Evolutionary conservation across 92 coral and sea anemone species (phyloP).

Genomic region (Zoanthus solanderi): DNA sequence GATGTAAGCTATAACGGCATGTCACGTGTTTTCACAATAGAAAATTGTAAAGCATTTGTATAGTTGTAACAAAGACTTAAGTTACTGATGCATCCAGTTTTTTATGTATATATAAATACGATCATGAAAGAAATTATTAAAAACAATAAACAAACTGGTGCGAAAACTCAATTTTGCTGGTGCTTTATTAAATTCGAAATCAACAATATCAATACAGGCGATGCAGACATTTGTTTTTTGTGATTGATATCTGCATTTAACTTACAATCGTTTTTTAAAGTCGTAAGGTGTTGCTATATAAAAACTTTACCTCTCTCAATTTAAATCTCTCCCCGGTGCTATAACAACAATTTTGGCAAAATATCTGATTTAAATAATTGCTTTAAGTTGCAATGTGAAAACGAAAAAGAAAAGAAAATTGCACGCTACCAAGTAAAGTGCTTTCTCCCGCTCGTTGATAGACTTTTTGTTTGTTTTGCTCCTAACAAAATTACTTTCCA

Average conservation of each 20-base stretch:
- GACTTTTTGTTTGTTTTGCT: background rate
- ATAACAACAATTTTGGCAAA: background rate
- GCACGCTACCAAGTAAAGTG: background rate
- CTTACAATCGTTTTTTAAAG: no score
- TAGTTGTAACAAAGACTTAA: conserved; percentile 19
- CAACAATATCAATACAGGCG: background rate
- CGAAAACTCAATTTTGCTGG: conserved; percentile 23
- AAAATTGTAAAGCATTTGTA: conserved; percentile 54
- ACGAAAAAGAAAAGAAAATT: background rate
- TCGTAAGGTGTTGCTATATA: no score
- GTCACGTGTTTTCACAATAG: background rate
- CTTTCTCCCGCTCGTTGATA: background rate
- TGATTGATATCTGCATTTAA: no score
- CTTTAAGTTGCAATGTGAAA: background rate
- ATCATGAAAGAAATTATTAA: background rate
- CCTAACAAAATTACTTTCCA: background rate
- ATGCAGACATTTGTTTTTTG: background rate
- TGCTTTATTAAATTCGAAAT: conserved; percentile 10
- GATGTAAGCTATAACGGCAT: conserved; percentile 18
- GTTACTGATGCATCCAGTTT: conserved; percentile 18
- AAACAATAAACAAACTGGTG: conserved; percentile 36
- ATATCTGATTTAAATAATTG: no score
- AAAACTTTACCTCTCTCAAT: no score
- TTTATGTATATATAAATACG: background rate
- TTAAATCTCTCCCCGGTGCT: no score